Evolutionary conservation across 35 echinoderm and acorn worm species (phyloP).

Genomic region (Apostichopus californicus): DNA sequence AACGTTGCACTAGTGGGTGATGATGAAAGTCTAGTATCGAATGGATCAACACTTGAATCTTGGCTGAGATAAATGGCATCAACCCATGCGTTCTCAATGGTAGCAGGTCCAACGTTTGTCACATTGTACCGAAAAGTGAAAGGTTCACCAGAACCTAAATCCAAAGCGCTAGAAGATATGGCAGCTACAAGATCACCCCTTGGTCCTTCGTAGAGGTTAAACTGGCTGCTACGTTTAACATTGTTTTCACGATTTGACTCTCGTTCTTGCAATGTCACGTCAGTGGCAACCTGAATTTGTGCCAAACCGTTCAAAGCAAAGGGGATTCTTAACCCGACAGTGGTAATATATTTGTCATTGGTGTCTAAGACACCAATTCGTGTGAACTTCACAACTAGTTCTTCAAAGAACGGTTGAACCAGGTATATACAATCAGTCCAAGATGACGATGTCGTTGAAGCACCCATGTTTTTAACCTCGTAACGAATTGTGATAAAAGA

Average conservation of each 20-base stretch:
- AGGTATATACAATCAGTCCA: slow-evolving; percentile 57
- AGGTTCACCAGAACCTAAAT: slow-evolving; percentile 53
- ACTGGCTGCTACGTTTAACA: neutral
- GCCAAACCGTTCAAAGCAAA: slow-evolving; percentile 24
- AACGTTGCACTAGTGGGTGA: neutral
- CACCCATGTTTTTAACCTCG: slow-evolving; percentile 46
- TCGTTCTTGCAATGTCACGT: slow-evolving; percentile 4
- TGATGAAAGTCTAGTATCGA: slow-evolving; percentile 27
- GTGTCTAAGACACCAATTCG: neutral
- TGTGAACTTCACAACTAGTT: neutral
- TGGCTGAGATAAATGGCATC: slow-evolving; percentile 58
- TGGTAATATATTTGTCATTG: slow-evolving; percentile 6
- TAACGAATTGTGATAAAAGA: slow-evolving; percentile 1
- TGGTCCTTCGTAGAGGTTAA: slow-evolving; percentile 38
- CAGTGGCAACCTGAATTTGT: slow-evolving; percentile 19
- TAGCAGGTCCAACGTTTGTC: slow-evolving; percentile 39
- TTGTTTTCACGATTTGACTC: slow-evolving; percentile 54
- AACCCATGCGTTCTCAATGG: slow-evolving; percentile 11
- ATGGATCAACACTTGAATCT: slow-evolving; percentile 56
- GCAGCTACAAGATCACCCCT: slow-evolving; percentile 47
- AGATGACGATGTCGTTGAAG: slow-evolving; percentile 27
- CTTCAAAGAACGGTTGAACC: neutral
- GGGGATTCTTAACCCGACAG: neutral
- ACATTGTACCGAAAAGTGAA: slow-evolving; percentile 50
- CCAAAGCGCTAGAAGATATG: neutral